phyloP scores from a whole-genome alignment of 2,888 invertebrate species.

The Drosophila nr. perissopoda region DNA sequence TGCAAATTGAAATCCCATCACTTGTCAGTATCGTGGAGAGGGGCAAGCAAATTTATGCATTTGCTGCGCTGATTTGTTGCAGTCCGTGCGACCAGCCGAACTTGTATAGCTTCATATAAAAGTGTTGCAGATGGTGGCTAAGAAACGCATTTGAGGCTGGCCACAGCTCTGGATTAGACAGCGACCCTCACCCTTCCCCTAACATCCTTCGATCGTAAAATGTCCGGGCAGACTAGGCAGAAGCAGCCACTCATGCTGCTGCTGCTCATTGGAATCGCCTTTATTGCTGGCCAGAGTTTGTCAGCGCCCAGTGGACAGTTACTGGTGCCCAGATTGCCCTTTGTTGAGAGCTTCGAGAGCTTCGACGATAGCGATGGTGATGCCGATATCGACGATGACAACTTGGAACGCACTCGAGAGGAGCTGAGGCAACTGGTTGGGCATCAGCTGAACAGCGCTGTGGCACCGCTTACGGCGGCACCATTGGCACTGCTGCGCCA shows the following conservation, averaged over 20 bases:
- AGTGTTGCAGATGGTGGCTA: conserved; percentile 21
- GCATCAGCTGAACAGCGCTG: conserved; percentile 54
- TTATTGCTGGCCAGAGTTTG: conserved; percentile 31
- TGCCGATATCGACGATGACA: neutral
- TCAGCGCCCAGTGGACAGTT: conserved; percentile 36
- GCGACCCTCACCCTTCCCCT: neutral
- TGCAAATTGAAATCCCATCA: conserved; percentile 38
- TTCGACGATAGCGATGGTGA: conserved; percentile 35
- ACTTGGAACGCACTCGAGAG: conserved; percentile 28
- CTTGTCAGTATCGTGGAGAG: conserved; percentile 21
- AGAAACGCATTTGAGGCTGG: conserved; percentile 38
- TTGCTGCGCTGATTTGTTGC: conserved; percentile 62
- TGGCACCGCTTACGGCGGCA: conserved; percentile 53
- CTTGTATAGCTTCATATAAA: conserved; percentile 46
- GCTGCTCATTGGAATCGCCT: conserved; percentile 26
- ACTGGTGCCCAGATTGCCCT: conserved; percentile 46
- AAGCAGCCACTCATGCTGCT: conserved; percentile 35
- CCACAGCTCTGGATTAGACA: conserved; percentile 26
- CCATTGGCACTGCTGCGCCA: conserved; percentile 34
- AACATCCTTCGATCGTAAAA: neutral
- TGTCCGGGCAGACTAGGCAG: conserved; percentile 27
- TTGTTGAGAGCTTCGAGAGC: conserved; percentile 64
- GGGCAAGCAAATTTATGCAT: conserved; percentile 56
- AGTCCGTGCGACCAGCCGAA: conserved; percentile 15
- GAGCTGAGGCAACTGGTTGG: conserved; percentile 54